Conservation (phyloP, 1,140 invertebrate genomes). For the Dendroctonus ponderosae region DNA sequence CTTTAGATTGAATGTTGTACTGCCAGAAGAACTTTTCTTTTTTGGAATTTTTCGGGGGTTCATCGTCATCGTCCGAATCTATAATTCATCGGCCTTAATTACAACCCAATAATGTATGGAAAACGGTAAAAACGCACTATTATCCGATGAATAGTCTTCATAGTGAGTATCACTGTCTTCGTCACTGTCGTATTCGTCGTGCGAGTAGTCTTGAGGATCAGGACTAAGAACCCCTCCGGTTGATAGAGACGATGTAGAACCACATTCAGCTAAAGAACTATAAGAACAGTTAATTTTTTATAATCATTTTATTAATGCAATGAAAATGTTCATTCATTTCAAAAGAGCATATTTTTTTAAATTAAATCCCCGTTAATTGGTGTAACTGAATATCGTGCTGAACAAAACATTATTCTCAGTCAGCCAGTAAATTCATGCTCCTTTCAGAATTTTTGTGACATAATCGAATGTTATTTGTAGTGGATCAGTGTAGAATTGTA, state of each 20-base stretch:
- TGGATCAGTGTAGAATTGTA: no score
- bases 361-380: no score
- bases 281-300: neutral
- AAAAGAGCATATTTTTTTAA: no score
- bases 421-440: no score
- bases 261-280: constrained; percentile 78
- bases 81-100: neutral
- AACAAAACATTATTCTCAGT: no score
- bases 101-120: neutral
- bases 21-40: constrained; percentile 96
- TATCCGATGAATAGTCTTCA: constrained; percentile 81
- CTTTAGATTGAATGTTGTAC: constrained; percentile 98
- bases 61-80: constrained; percentile 67
- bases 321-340: no score
- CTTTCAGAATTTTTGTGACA: no score
- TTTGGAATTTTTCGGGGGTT: constrained; percentile 57
- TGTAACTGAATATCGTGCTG: no score
- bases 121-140: constrained; percentile 54
- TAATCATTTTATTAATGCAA: neutral
- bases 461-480: no score
- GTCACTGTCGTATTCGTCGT: constrained; percentile 77
- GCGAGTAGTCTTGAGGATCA: constrained; percentile 74
- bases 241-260: constrained; percentile 82
- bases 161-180: constrained; percentile 81
- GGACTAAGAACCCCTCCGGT: constrained; percentile 81